Evolutionary conservation across 2,888 invertebrate genomes (phyloP), one percentile per base, ranked within the genome.

Genomic region (Frankliniella fusca): DNA sequence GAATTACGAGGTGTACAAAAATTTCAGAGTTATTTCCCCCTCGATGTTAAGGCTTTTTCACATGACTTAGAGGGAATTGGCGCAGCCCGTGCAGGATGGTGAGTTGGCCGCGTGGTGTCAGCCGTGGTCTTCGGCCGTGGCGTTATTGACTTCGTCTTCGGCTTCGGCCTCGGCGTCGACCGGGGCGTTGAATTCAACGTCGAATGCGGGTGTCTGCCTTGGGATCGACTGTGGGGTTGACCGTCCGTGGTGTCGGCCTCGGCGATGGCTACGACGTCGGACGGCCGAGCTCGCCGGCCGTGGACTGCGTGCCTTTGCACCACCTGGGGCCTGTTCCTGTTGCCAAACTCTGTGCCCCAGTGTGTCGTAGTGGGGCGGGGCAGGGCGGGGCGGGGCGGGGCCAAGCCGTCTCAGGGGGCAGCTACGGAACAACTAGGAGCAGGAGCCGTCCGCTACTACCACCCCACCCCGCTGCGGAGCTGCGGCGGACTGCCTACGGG

Each of bases 291-390:
- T 0, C 10, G 54, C 54, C 54, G 38, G 38, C 2, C 38, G 38
- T 38, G 38, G 38, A 38, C 38, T 38, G 38, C 38, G 38, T 5
- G n/a, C 38, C 38, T 5, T 38, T 38, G 38, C 38, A 38, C 70
- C 70, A 76, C 70, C 70, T 76, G 70, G 70, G 70, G 70, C 70
- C 61, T 61, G 61, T 61, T 27, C 70, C 70, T 12, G 70, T 8
- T n/a, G 70, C 70, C 70, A 76, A 76, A 76, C 70, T 76, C 70
- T 23, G 70, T 27, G 61, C 61, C 15, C 20, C 61, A 61, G 61
- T 61, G 61, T 38, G 38, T 38, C 38, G 38, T 38, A n/a, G n/a
- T n/a, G 9, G 65, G 65, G 7, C 65, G 65, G 65, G n/a, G 65
- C 65, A 65, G 65, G 23, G 70, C 70, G 23, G 54, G 54, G 15